Evolutionary conservation across 2,797 vertebrate species (phyloP).

Genomic region (Calcarius lapponicus): DNA sequence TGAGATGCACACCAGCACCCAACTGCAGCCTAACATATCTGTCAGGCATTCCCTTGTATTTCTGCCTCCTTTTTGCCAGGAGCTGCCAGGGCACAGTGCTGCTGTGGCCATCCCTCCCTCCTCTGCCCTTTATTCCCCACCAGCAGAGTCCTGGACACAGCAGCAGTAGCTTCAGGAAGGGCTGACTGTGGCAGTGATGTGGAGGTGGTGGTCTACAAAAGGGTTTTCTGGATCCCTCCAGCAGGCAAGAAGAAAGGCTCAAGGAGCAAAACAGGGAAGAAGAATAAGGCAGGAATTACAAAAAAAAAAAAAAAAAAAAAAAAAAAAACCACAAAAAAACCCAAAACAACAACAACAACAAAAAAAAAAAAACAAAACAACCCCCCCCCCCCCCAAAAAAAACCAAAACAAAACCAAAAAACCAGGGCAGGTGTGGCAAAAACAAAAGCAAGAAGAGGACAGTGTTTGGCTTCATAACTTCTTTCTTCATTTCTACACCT

Average conservation of each 20-base stretch:
- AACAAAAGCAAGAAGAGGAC: neutral
- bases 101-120: neutral
- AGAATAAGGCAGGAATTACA: neutral
- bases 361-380: too few species aligned
- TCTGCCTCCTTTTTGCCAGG: neutral
- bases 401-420: neutral
- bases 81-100: neutral
- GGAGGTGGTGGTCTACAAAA: fast-evolving
- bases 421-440: neutral
- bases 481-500: neutral
- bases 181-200: neutral
- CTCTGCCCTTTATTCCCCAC: neutral
- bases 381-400: too few species aligned
- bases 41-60: fast-evolving
- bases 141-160: neutral
- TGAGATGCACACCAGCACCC: neutral
- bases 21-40: neutral
- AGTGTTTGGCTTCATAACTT: neutral
- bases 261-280: neutral
- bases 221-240: neutral
- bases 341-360: too few species aligned
- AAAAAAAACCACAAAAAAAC: too few species aligned
- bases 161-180: neutral
- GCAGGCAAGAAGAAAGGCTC: neutral
- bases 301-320: too few species aligned